A percentile compares a stretch with the other conserved stretches of the same genome.
Evolutionary conservation across 2,113 vertebrate species (phyloP).

Genomic region (Channa maculata): DNA sequence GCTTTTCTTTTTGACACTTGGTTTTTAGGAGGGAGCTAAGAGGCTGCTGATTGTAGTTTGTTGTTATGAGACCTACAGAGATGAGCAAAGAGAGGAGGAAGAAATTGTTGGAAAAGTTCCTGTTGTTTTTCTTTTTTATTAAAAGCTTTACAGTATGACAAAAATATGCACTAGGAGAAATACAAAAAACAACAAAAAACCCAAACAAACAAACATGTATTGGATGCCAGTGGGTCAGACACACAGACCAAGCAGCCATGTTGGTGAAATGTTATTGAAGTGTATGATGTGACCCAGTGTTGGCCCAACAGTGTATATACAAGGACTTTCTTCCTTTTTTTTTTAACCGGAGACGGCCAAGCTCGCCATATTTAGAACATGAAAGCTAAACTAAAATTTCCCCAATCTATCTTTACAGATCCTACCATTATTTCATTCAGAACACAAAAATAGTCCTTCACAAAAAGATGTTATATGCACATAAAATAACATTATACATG

Average conservation of each 20-base stretch:
- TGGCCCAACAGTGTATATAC: constrained; percentile 60
- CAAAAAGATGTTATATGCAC: constrained; percentile 80
- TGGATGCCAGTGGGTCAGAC: constrained; percentile 82
- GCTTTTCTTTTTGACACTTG: constrained; percentile 78
- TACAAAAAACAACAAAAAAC: constrained; percentile 62
- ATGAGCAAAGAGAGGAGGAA: constrained; percentile 81
- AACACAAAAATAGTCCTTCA: constrained; percentile 79
- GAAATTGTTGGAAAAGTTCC: constrained; percentile 71
- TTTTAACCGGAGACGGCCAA: constrained; percentile 41
- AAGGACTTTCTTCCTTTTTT: constrained; percentile 23
- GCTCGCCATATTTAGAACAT: constrained; percentile 60
- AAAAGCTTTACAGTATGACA: constrained; percentile 83
- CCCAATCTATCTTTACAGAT: constrained; percentile 63
- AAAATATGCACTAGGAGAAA: constrained; percentile 74
- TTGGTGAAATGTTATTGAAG: constrained; percentile 75
- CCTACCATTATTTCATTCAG: constrained; percentile 73
- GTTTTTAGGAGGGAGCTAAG: constrained; percentile 88
- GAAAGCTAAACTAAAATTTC: constrained; percentile 60
- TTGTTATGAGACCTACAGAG: constrained; percentile 98
- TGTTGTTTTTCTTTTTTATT: constrained; percentile 81
- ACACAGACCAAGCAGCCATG: constrained; percentile 78
- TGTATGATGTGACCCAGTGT: constrained; percentile 34
- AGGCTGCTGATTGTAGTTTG: constrained; percentile 96
- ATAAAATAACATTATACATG: constrained; percentile 73
- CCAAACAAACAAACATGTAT: constrained; percentile 70